Evolutionary conservation across 2,113 vertebrate genomes (phyloP).

Genomic region (Chinchilla lanigera): DNA sequence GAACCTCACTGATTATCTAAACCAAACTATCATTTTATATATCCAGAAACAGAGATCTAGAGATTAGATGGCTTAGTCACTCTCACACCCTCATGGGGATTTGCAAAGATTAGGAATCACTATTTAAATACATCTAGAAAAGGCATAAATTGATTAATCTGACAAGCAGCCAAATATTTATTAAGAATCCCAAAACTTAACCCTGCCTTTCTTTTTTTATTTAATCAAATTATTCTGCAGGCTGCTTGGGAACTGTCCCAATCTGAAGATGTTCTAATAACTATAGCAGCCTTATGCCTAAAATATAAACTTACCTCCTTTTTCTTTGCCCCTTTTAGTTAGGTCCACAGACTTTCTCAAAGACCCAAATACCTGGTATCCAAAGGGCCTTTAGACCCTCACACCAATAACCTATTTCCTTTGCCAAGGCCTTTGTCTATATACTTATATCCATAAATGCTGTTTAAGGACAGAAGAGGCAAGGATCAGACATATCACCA

Average conservation of each 20-base stretch:
- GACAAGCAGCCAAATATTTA: neutral
- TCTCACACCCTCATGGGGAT: neutral
- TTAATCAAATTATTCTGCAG: neutral
- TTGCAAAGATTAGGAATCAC: neutral
- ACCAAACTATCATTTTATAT: neutral
- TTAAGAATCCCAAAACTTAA: slow-evolving; percentile 27
- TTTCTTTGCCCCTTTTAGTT: neutral
- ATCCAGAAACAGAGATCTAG: neutral
- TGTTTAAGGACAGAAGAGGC: neutral
- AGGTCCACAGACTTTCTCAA: neutral
- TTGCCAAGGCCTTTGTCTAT: neutral
- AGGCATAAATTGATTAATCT: neutral
- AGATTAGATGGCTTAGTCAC: neutral
- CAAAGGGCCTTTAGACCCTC: neutral
- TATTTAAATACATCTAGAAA: neutral
- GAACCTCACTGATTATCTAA: slow-evolving; percentile 1
- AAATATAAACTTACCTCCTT: neutral
- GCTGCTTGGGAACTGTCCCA: neutral
- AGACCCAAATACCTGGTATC: neutral
- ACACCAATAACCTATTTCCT: neutral
- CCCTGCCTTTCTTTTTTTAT: neutral
- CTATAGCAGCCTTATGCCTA: neutral
- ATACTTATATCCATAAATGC: neutral
- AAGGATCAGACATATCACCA: neutral
- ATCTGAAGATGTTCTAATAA: neutral